Evolutionary conservation across 2,113 vertebrate genomes (phyloP).

Genomic region (Aviceda subcristata): DNA sequence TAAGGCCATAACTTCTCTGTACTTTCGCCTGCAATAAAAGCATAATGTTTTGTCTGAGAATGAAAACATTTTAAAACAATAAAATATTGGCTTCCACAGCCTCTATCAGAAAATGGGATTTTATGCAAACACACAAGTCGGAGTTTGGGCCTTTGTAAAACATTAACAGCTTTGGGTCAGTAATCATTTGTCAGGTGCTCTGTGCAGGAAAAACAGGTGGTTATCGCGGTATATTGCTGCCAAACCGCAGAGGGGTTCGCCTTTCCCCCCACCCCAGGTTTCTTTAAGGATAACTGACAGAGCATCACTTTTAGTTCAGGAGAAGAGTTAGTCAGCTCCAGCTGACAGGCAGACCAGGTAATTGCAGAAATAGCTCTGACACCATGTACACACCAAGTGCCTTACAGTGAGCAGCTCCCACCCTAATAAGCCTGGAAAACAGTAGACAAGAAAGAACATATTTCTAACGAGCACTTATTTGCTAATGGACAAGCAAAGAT

Average conservation of each 20-base stretch:
- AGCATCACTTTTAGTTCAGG: not conserved
- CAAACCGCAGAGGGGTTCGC: not conserved
- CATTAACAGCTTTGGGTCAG: not conserved
- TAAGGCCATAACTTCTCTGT: not conserved
- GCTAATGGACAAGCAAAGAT: not conserved
- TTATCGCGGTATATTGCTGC: not conserved
- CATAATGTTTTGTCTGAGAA: not conserved
- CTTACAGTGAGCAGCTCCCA: not conserved
- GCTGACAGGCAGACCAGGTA: not conserved
- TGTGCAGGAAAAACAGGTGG: not conserved
- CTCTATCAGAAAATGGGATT: not conserved
- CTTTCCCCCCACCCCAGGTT: not conserved
- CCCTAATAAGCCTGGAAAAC: not conserved
- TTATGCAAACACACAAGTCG: not conserved
- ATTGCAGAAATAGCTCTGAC: not conserved
- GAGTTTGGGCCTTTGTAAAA: not conserved
- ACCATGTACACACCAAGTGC: not conserved
- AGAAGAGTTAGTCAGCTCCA: not conserved
- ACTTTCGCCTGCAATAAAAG: not conserved
- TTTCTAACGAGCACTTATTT: not conserved
- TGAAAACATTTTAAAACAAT: not conserved
- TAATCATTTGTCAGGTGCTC: not conserved
- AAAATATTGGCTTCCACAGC: not conserved
- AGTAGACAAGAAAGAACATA: not conserved
- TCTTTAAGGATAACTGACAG: not conserved